phyloP scores from a whole-genome alignment of 2,888 invertebrate species.

The Caenorhabditis plicata region DNA sequence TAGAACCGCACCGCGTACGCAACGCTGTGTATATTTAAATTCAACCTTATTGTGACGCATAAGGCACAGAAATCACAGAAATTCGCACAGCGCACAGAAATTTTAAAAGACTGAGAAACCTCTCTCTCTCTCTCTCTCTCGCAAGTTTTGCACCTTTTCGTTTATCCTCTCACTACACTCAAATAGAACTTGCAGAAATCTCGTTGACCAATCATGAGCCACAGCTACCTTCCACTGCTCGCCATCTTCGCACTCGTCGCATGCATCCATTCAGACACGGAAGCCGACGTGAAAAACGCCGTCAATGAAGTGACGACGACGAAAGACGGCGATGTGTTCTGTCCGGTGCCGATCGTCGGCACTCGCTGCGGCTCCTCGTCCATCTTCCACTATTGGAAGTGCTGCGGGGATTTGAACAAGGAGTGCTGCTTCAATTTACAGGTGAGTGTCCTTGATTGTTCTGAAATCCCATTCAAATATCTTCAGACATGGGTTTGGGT shows the following conservation, averaged over 20 bases:
- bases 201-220: no score
- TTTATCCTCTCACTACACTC: no score
- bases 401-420: constrained; percentile 59
- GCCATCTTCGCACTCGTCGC: constrained; percentile 28
- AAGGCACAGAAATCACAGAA: no score
- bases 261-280: constrained; percentile 18
- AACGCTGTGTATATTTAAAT: no score
- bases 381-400: constrained; percentile 61
- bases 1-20: no score
- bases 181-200: no score
- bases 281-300: constrained; percentile 43
- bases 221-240: no score
- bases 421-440: constrained; percentile 61
- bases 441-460: constrained; percentile 13
- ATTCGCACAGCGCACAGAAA: no score
- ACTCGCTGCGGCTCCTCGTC: constrained; percentile 56
- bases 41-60: no score
- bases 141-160: constrained; percentile 1
- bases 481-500: constrained; percentile 59
- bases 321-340: constrained; percentile 56
- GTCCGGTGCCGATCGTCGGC: constrained; percentile 55
- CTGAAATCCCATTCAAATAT: background rate
- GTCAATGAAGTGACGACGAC: constrained; percentile 51
- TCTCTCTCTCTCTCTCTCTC: no score
- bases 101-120: no score